phyloP scores from a whole-genome alignment of 2,797 vertebrate species.

The Takifugu ocellatus region DNA sequence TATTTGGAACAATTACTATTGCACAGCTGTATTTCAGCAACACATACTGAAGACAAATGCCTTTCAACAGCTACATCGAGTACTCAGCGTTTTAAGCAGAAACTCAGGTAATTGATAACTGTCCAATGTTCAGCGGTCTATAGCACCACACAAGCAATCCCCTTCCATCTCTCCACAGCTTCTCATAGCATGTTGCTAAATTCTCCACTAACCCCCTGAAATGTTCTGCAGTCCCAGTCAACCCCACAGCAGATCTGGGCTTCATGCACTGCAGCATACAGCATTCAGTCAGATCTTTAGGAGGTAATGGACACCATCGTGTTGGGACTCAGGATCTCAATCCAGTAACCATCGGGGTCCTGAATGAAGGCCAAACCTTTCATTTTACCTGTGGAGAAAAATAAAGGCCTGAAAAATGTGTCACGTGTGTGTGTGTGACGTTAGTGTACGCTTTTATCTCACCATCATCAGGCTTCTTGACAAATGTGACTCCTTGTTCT shows the following conservation, averaged over 20 bases:
- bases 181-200: slow-evolving; percentile 7
- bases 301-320: slow-evolving; percentile 84
- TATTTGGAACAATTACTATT: slow-evolving; percentile 14
- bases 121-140: slow-evolving; percentile 15
- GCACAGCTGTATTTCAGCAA: slow-evolving; percentile 17
- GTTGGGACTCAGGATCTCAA: slow-evolving; percentile 96
- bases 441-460: slow-evolving; percentile 17
- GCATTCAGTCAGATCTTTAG: slow-evolving; percentile 35
- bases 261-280: slow-evolving; percentile 11
- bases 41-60: slow-evolving; percentile 7
- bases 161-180: neutral
- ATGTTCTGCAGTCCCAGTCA: slow-evolving; percentile 11
- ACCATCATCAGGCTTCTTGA: slow-evolving; percentile 97
- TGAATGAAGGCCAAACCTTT: slow-evolving; percentile 97
- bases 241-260: slow-evolving; percentile 9
- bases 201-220: slow-evolving; percentile 3
- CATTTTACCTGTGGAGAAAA: slow-evolving; percentile 86
- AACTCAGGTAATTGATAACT: slow-evolving; percentile 12
- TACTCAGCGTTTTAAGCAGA: slow-evolving; percentile 1
- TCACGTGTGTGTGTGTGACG: no score
- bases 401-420: neutral
- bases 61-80: slow-evolving; percentile 11
- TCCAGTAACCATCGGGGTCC: slow-evolving; percentile 99
- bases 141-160: slow-evolving; percentile 6
- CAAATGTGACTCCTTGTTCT: slow-evolving; percentile 91